Evolutionary conservation across 2,888 invertebrate species (phyloP).

Genomic region (Gisinianus flammeolus): DNA sequence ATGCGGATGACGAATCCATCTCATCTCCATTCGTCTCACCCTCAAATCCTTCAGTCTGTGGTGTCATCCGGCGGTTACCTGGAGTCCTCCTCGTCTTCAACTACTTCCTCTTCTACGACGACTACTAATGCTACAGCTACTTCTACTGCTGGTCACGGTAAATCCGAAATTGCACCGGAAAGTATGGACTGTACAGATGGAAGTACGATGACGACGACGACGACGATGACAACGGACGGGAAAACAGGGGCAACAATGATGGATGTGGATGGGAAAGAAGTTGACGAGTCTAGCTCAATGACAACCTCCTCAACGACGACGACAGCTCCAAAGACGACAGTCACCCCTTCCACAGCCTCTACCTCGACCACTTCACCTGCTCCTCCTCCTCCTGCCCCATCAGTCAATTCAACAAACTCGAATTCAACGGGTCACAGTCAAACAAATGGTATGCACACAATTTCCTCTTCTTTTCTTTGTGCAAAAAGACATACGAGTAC

Average conservation of each 20-base stretch:
- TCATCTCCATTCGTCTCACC: not conserved
- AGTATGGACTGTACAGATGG: not conserved
- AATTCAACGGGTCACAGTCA: too few relatives aligned
- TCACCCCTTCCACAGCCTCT: not conserved
- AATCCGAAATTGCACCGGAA: not conserved
- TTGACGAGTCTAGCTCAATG: too few relatives aligned
- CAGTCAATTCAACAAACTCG: not conserved
- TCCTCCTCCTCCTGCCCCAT: not conserved
- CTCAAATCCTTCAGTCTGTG: not conserved
- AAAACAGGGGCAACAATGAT: not conserved
- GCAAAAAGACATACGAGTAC: too few relatives aligned
- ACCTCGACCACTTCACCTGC: not conserved
- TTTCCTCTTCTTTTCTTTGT: too few relatives aligned
- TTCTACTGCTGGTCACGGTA: not conserved
- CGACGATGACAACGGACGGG: not conserved
- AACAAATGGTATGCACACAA: not conserved
- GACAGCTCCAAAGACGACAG: not conserved
- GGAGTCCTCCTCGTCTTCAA: not conserved
- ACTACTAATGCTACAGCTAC: not conserved
- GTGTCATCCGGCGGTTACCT: not conserved
- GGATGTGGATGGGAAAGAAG: too few relatives aligned
- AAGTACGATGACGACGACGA: not conserved
- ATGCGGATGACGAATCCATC: not conserved
- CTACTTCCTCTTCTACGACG: not conserved
- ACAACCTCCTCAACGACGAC: not conserved